phyloP scores from a whole-genome alignment of 2,888 invertebrate genomes.

The Drosophila phalerata region DNA sequence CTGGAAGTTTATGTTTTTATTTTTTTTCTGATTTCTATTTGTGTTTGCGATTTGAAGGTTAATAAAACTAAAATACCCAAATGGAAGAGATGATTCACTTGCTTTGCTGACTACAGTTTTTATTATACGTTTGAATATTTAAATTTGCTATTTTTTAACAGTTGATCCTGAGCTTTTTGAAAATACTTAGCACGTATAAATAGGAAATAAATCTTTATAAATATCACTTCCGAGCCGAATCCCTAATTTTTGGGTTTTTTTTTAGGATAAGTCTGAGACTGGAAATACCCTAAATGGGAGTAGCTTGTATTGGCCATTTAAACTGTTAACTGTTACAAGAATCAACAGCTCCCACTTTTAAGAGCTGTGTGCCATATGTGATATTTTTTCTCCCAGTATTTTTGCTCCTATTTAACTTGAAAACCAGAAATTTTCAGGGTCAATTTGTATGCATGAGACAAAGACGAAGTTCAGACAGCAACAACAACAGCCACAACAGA shows the following conservation, averaged over 20 bases:
- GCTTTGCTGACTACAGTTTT: conserved; percentile 17
- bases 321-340: conserved; percentile 39
- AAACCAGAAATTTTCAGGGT: conserved; percentile 84
- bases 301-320: conserved; percentile 14
- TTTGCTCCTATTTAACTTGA: conserved; percentile 57
- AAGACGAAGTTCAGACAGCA: conserved; percentile 43
- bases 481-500: conserved; percentile 18
- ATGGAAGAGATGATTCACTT: conserved; percentile 62
- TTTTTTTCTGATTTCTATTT: conserved; percentile 64
- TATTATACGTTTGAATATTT: not conserved
- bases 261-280: conserved; percentile 2
- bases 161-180: not conserved
- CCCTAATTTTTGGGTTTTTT: conserved; percentile 5
- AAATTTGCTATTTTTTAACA: not conserved
- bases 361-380: conserved; percentile 42
- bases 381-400: conserved; percentile 32
- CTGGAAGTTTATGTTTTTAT: conserved; percentile 59
- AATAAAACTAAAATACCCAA: conserved; percentile 79
- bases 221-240: conserved; percentile 2
- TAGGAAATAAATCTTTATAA: conserved; percentile 4
- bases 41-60: conserved; percentile 66
- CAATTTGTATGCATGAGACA: conserved; percentile 67
- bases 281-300: conserved; percentile 19
- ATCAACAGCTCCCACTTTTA: not conserved
- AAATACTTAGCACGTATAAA: not conserved